Evolutionary conservation across 2,888 invertebrate genomes (phyloP), one percentile per base, ranked within the genome.

Genomic region (Troides aeacus): DNA sequence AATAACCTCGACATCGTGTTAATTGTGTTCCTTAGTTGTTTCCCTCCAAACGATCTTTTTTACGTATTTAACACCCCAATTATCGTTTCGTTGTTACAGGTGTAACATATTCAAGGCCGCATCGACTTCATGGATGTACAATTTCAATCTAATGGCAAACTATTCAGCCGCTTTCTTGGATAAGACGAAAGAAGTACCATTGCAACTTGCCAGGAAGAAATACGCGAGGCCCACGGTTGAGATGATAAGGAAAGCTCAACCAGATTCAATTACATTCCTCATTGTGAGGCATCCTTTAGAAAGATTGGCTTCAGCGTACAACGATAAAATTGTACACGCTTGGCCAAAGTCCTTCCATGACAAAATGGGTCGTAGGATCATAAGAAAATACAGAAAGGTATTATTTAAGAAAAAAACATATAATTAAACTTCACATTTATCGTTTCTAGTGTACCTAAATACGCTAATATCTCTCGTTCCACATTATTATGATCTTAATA

Each of bases 61-160:
- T 53, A n/a, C n/a, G 18, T 53, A 53, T 53, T 53, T 53, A 53
- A 53, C 53, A n/a, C n/a, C n/a, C 18, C 53, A 53, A 53, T n/a
- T 53, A 53, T 23, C 21, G 57, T 58, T 58, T 12, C 8, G 8
- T 68, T 50, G 56, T 79, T 82, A 46, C 82, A 95, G 95, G 95
- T 96, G 96, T 84, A 96, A 96, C 81, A 95, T 96, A 72, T 96
- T 96, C 84, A 96, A 96, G 92, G 96, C 96, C 7, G 96, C 96
- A 3, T 97, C 97, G n/a, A 97, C 97, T 23, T 97, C 97, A 0
- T 97, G 97, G 97, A 97, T 97, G 96, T 97, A 97, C 88, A 97
- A 97, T 88, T 97, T 97, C 88, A 97, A 97, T 86, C 89, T 97
- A 66, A 94, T 97, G 86, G 97, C 97, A 12, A 97, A 97, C 78